Evolutionary conservation across 2,888 invertebrate genomes (phyloP).

Genomic region (Harpalus rubripes): DNA sequence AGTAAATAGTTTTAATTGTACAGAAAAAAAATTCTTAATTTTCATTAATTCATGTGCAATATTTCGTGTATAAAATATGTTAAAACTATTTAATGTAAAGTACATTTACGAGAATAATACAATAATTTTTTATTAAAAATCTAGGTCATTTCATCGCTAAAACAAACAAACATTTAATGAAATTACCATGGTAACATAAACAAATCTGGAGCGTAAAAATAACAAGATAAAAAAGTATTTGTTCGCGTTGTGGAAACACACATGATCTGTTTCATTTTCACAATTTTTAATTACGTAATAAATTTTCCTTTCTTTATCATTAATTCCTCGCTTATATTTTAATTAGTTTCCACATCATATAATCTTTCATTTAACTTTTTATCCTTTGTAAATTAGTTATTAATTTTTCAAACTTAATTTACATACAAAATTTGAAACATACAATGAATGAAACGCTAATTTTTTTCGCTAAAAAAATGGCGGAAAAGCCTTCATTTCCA

Average conservation of each 20-base stretch:
- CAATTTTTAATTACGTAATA: neutral
- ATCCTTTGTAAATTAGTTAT: conserved; percentile 2
- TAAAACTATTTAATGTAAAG: too few species aligned
- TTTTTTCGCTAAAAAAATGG: neutral
- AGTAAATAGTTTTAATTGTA: too few species aligned
- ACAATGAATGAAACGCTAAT: neutral
- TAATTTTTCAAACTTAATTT: conserved; percentile 17
- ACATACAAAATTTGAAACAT: neutral
- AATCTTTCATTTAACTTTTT: conserved; percentile 22
- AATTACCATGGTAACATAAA: neutral
- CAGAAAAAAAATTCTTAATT: too few species aligned
- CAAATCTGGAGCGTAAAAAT: neutral
- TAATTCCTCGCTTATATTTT: neutral
- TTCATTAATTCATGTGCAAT: too few species aligned
- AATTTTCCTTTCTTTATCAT: neutral
- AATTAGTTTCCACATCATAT: conserved; percentile 23
- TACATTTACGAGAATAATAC: too few species aligned
- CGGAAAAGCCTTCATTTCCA: neutral
- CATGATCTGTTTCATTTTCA: neutral
- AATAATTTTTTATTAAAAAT: neutral
- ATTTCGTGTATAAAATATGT: too few species aligned
- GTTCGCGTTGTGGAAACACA: neutral
- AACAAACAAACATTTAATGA: neutral
- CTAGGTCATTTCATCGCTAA: neutral
- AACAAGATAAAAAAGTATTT: neutral